Base-by-base conservation (phyloP, 2,113 vertebrate species). In the Sminthopsis crassicaudata region DNA sequence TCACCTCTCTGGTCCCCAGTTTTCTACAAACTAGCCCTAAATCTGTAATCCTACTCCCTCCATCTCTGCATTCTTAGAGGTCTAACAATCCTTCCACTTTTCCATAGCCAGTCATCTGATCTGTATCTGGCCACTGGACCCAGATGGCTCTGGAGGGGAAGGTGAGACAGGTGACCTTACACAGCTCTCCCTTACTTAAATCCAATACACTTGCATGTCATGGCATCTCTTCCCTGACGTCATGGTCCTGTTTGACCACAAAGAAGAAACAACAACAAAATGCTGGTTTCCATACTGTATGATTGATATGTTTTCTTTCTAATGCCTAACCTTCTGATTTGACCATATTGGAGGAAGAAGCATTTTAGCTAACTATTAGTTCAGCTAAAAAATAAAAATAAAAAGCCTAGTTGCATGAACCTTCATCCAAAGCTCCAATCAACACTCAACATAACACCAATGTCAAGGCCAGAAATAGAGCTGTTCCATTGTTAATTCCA, bases 261-360 rank as follows among this genome's bases (percentile, higher is more conserved):
- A 51, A 51, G 50, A 11, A 51, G 8, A 51, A 9, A 51, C 50
- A 51, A 51, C 50, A 51, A 11, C 50, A 76, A 94, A 95, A 76
- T 89, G 46, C 42, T 84, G 89, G 92, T 54, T 92, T 90, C 94
- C 91, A 94, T 89, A 51, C 27, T 76, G 2, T 67, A 88, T 14
- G 12, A 7, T 19, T 14, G 19, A 7, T 19, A 7, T 60, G 11
- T 84, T 76, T 93, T 94, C 36, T 67, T 46, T 95, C 94, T 57
- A 90, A 57, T 67, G 25, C 10, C 7, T 51, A 46, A 26, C 27
- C 27, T 46, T 53, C n/a, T 84, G 23, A 90, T 95, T 91, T 94
- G 48, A 27, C 19, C 67, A 84, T 23, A 84, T 84, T 84, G 19
- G 19, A 84, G 7, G 14, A 84, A 23, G 67, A 84, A 10, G 7